Conservation (phyloP, 2,797 vertebrate genomes). For the Eulemur albifrons region DNA sequence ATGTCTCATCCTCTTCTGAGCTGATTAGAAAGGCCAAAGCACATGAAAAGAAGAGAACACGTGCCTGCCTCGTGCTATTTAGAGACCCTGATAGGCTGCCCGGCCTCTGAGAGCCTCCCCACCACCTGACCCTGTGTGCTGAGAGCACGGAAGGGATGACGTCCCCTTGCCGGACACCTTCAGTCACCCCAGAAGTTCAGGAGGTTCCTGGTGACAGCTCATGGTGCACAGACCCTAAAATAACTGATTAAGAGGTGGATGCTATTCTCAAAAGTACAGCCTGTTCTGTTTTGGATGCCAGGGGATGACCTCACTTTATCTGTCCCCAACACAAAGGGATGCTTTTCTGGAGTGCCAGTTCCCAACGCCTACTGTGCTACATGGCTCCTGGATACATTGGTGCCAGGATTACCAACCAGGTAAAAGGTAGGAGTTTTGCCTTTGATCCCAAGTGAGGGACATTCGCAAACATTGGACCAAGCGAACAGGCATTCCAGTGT, state of each 20-base stretch:
- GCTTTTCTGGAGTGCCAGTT: background rate
- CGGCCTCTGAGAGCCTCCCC: background rate
- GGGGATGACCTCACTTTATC: constrained; percentile 29
- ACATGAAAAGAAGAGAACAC: background rate
- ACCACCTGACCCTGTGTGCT: background rate
- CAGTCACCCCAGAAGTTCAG: constrained; percentile 36
- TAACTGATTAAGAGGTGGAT: constrained; percentile 63
- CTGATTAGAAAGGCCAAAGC: constrained; percentile 7
- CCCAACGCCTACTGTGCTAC: background rate
- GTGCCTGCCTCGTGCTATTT: background rate
- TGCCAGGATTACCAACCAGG: background rate
- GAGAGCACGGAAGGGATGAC: background rate
- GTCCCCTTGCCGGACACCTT: background rate
- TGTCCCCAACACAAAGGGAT: background rate
- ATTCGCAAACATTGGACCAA: background rate
- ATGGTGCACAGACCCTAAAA: constrained; percentile 62
- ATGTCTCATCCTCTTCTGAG: background rate
- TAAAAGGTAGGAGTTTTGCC: background rate
- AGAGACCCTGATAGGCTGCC: background rate
- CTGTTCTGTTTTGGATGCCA: constrained; percentile 62
- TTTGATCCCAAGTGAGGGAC: background rate
- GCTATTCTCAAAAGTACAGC: constrained; percentile 71
- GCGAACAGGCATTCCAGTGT: background rate
- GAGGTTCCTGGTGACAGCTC: constrained; percentile 62
- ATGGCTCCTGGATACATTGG: background rate